A percentile compares a stretch with the other conserved stretches of the same genome.
These are phyloP conservation scores for Paelopatides confundens DNA, from an alignment of 53 echinoderm and acorn worm genomes.

Conservation along the genomic window DNA sequence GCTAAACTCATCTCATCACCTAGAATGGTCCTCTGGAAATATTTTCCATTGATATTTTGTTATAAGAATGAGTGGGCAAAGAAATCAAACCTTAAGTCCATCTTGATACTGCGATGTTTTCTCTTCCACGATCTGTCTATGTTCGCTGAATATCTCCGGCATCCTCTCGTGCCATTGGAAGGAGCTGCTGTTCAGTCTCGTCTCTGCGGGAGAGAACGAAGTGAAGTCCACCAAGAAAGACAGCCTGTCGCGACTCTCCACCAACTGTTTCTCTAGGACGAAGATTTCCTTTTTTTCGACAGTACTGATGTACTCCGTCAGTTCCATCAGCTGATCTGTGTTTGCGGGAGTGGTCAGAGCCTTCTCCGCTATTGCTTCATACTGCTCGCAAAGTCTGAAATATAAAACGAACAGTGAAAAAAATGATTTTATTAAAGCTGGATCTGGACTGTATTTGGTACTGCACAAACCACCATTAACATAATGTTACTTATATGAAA, in stretches of 20 bases:
- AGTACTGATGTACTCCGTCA: constrained; percentile 76
- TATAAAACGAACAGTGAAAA: too few species aligned
- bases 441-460: too few species aligned
- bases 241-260: constrained; percentile 89
- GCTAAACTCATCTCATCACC: too few species aligned
- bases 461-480: too few species aligned
- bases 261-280: constrained; percentile 88
- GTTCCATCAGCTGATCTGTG: constrained; percentile 98
- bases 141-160: constrained; percentile 97
- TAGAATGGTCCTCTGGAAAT: background rate
- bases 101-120: constrained; percentile 93
- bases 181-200: constrained; percentile 96
- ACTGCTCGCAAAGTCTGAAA: constrained; percentile 88
- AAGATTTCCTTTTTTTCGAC: constrained; percentile 95
- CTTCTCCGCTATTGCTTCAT: constrained; percentile 96
- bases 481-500: too few species aligned
- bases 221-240: constrained; percentile 95
- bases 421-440: too few species aligned
- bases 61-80: background rate
- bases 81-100: constrained; percentile 81
- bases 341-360: constrained; percentile 95
- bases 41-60: background rate
- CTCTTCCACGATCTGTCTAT: constrained; percentile 88
- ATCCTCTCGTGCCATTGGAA: constrained; percentile 99
- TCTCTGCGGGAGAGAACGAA: constrained; percentile 99